Percentiles rank a stretch among this genome's conserved stretches.
Conservation (phyloP, 1,140 invertebrate genomes). For the Drosophila nebulosa region DNA sequence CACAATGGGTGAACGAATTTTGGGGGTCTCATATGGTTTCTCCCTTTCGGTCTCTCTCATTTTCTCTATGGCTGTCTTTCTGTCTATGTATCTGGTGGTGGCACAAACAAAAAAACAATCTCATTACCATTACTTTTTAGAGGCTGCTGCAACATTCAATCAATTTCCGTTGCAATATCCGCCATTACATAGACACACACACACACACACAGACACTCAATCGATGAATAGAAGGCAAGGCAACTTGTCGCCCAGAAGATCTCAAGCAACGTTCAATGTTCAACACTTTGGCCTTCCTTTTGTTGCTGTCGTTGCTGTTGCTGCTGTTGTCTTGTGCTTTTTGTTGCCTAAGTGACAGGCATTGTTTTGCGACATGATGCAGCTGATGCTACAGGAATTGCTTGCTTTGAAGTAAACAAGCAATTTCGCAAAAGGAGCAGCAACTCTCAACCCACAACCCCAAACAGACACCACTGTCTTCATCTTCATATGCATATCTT, state of each 20-base stretch:
- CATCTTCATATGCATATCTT: conserved; percentile 55
- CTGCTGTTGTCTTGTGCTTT: conserved; percentile 35
- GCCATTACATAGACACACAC: conserved; percentile 34
- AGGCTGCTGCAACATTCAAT: conserved; percentile 66
- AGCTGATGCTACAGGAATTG: conserved; percentile 73
- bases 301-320: conserved; percentile 9
- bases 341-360: conserved; percentile 58
- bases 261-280: conserved; percentile 44
- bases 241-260: conserved; percentile 38
- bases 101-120: conserved; percentile 51
- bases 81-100: neutral
- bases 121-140: conserved; percentile 72
- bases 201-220: no score
- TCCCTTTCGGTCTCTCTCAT: neutral
- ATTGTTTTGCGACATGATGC: conserved; percentile 68
- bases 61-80: neutral
- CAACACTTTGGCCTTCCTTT: conserved; percentile 31
- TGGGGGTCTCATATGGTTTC: neutral
- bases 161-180: conserved; percentile 74
- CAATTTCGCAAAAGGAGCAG: conserved; percentile 59
- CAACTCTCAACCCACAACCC: neutral
- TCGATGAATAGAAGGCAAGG: conserved; percentile 8
- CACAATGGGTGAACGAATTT: conserved; percentile 13
- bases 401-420: conserved; percentile 77
- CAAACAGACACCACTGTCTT: conserved; percentile 5